Base-by-base conservation (phyloP, 2,797 vertebrate species). In the Leptatherina wallacei region DNA sequence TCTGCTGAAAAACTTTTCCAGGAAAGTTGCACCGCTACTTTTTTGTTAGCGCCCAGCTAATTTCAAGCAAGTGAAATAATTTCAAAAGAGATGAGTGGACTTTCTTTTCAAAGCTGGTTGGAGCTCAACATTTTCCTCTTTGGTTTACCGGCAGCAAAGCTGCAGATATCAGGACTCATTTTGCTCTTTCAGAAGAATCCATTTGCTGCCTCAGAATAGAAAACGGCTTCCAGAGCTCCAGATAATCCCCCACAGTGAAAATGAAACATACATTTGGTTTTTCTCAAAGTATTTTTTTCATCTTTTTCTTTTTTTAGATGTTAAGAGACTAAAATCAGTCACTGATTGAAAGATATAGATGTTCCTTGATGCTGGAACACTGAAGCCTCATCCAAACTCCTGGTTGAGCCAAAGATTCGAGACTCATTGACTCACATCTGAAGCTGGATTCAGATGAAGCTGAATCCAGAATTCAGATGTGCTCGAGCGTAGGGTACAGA, bases 191-290 rank as follows among this genome's bases (percentile, higher is more conserved):
- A 57, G 20, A 20, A 47, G 29, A 58, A 65, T 65, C 40, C 24
- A 36, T 58, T 54, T 16, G 3, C 67, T 49, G n/a, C 32, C 33
- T 77, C 61, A 52, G 55, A 62, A 57, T 52, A 35, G 62, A 59
- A 72, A 76, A 63, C 16, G 38, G 27, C 40, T 36, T 36, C 56
- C 42, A 42, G 27, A 57, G 33, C 66, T 57, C 42, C 11, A 81
- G 65, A 73, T 63, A 63, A 35, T 68, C 16, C 63, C 49, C 62
- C 33, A 60, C 22, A 33, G 47, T 61, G 40, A 60, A 73, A 73
- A 76, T 66, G 1, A 79, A 73, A 60, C 42, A 16, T 38, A 36
- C 4, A 16, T 65, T 68, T 51, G 27, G 12, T 27, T 66, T 70
- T 71, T 18, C 1, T 72, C 33, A 55, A 60, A 66, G 35, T 36